phyloP scores from a whole-genome alignment of 2,797 vertebrate genomes.

The Clarias pachynema region DNA sequence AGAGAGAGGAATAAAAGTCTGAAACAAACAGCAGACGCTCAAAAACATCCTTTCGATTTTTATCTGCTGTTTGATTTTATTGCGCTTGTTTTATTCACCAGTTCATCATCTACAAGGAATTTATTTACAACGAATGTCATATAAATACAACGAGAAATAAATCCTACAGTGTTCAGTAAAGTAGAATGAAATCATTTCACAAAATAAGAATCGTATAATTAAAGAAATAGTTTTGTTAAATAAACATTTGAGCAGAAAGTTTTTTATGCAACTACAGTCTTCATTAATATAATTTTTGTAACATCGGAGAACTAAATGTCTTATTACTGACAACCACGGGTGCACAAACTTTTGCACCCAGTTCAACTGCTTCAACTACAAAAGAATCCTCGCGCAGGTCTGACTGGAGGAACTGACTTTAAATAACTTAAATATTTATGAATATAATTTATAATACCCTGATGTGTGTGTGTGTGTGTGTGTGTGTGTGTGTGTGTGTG shows the following conservation, averaged over 20 bases:
- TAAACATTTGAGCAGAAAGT: not conserved
- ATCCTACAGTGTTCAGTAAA: too few species aligned
- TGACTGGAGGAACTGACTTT: not conserved
- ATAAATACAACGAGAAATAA: not conserved
- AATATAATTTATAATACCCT: not conserved
- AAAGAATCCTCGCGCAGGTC: not conserved
- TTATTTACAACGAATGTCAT: not conserved
- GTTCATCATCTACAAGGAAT: not conserved
- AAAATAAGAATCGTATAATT: not conserved
- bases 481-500: not conserved
- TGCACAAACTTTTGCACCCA: not conserved
- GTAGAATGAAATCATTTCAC: not conserved
- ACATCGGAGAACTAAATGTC: not conserved
- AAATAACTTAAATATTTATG: not conserved
- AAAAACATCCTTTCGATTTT: not conserved
- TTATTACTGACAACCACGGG: not conserved
- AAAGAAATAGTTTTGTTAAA: not conserved
- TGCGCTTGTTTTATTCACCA: not conserved
- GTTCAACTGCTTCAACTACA: not conserved
- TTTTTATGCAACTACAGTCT: not conserved
- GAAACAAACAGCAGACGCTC: not conserved
- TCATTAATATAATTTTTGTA: not conserved
- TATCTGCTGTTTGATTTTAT: not conserved
- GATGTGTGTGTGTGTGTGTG: constrained; percentile 2
- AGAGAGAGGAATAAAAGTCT: not conserved